Base-by-base conservation (phyloP, 2,797 vertebrate genomes). In the Eremophila alpestris region DNA sequence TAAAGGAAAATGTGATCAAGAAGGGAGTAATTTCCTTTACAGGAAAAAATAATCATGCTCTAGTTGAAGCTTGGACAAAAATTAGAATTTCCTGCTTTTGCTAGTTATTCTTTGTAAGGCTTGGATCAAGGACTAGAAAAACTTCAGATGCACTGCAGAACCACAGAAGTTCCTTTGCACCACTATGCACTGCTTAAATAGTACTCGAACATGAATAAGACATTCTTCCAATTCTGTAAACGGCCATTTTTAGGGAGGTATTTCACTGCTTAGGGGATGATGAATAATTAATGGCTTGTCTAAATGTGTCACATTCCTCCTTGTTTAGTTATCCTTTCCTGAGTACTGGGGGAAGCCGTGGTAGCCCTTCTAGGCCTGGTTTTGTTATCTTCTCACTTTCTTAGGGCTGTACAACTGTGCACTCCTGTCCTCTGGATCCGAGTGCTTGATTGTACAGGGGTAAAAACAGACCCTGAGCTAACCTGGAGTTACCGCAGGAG, bases 401-500 rank as follows among this genome's bases (percentile, higher is more conserved):
- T 7, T 34, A 68, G 27, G 3, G 3, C 45, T 36, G 1, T 8
- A 19, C 3, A 49, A 4, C 15, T 48, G 13, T 18, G 10, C 1
- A 0, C 2, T 34, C 2, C 4, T 32, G 26, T 34, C 27, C 18
- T 83, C n/a, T 38, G 34, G 36, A 38, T 73, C 13, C 14, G 13
- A 26, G 6, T 5, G 4, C 8, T 48, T 70, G 8, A 5, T 6
- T 65, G 20, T 30, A 11, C 6, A 13, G 3, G 7, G 34, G 7
- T 9, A 34, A 38, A 56, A 75, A 78, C 19, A 17, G 0, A 34
- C 3, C 32, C 23, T 43, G 36, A 90, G 43, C 8, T 51, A 43
- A 52, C 13, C 12, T 16, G n/a, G 27, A 59, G 15, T 40, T 30
- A 9, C 3, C 0, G 18, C 1, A 30, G 54, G 19, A 52, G 20